Percentiles rank a stretch among this genome's conserved stretches.
Evolutionary conservation across 2,797 vertebrate genomes (phyloP).

Genomic region (Smutsia gigantea): DNA sequence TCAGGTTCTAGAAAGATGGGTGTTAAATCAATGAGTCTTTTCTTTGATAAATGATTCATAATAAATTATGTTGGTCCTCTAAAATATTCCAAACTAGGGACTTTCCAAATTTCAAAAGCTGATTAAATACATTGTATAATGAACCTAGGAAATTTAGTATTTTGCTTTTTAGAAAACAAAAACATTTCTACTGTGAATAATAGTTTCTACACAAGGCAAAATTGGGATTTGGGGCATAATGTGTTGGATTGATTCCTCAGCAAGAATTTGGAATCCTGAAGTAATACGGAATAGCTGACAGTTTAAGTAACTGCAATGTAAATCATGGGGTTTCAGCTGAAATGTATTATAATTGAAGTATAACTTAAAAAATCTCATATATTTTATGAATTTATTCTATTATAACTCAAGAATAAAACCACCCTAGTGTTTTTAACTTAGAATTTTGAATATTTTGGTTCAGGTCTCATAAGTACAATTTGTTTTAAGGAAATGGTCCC

Average conservation of each 20-base stretch:
- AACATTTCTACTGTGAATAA: neutral
- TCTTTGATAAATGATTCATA: constrained; percentile 31
- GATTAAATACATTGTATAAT: neutral
- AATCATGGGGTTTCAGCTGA: neutral
- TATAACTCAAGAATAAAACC: neutral
- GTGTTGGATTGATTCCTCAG: neutral
- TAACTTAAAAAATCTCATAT: neutral
- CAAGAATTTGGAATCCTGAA: neutral
- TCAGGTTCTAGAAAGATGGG: neutral
- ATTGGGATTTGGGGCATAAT: neutral
- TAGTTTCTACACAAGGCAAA: neutral
- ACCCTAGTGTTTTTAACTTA: neutral
- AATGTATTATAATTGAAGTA: neutral
- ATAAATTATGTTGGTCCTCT: neutral
- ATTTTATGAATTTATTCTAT: neutral
- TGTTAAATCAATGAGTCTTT: neutral
- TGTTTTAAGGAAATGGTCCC: neutral
- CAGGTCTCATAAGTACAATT: neutral
- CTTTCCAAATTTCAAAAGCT: neutral
- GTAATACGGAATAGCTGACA: neutral
- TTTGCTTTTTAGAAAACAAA: neutral
- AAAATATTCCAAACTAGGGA: constrained; percentile 5
- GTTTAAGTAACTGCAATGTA: constrained; percentile 3
- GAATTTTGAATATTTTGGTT: neutral
- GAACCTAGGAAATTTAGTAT: neutral